Evolutionary conservation across 1,140 invertebrate species (phyloP).

Genomic region (Drosophila kohkoa): DNA sequence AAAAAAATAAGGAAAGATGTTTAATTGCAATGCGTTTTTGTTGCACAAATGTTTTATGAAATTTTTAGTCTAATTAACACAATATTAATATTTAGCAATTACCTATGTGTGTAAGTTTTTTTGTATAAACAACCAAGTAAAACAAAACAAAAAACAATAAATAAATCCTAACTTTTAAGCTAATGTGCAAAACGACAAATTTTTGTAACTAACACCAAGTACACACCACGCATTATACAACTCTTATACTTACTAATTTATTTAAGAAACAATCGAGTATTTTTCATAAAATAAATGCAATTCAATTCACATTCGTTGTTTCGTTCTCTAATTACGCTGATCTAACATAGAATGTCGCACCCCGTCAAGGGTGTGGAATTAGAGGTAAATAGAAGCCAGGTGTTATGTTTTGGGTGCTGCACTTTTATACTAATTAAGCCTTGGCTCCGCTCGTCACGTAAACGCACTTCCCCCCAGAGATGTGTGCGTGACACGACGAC

Average conservation of each 20-base stretch:
- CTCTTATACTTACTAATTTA: conserved; percentile 62
- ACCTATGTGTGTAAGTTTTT: conserved; percentile 58
- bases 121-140: conserved; percentile 59
- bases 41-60: conserved; percentile 80
- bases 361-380: conserved; percentile 2
- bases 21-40: conserved; percentile 79
- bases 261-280: conserved; percentile 70
- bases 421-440: conserved; percentile 61
- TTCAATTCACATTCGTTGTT: conserved; percentile 80
- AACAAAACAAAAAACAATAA: conserved; percentile 36
- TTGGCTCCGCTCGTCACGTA: conserved; percentile 50
- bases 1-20: conserved; percentile 2
- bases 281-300: conserved; percentile 77
- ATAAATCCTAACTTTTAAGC: conserved; percentile 46
- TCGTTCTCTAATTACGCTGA: not conserved
- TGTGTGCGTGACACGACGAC: conserved; percentile 17
- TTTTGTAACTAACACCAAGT: conserved; percentile 80
- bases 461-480: conserved; percentile 37
- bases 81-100: conserved; percentile 63
- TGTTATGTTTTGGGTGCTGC: conserved; percentile 51
- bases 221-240: conserved; percentile 55
- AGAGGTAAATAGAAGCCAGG: conserved; percentile 39
- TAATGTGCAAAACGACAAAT: conserved; percentile 53
- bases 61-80: conserved; percentile 73
- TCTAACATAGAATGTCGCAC: not conserved